Evolutionary conservation across 2,797 vertebrate genomes (phyloP).

Genomic region (Oophaga sylvatica): DNA sequence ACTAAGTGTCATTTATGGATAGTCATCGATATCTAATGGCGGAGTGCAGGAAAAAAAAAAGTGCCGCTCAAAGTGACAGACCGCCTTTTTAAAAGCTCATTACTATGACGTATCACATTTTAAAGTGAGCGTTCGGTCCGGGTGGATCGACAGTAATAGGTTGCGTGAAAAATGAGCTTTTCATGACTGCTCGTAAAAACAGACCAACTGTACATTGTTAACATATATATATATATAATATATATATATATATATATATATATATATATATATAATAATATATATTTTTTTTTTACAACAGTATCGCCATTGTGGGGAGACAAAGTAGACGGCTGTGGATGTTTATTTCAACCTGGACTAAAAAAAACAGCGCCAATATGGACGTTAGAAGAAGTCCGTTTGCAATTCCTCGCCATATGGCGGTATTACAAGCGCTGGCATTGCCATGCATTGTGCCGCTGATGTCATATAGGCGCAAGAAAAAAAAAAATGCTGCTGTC

Average conservation of each 20-base stretch:
- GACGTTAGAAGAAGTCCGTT: too few relatives aligned
- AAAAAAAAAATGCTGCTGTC: too few relatives aligned
- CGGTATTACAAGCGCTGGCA: too few relatives aligned
- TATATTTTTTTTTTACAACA: too few relatives aligned
- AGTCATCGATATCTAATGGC: background rate
- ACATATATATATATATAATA: too few relatives aligned
- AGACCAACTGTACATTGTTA: background rate
- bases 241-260: too few relatives aligned
- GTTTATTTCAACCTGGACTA: background rate
- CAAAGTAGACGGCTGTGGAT: background rate
- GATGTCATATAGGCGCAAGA: too few relatives aligned
- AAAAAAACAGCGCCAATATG: background rate
- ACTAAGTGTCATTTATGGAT: background rate
- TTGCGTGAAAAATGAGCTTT: background rate
- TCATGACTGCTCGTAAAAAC: background rate
- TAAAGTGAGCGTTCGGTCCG: background rate
- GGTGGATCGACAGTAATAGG: background rate
- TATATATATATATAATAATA: too few relatives aligned
- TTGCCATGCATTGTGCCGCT: too few relatives aligned
- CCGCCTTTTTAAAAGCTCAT: background rate
- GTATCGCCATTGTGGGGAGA: background rate
- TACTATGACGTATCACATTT: background rate
- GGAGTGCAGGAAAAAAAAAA: background rate
- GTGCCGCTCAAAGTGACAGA: background rate
- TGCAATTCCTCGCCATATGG: too few relatives aligned